Evolutionary conservation across 1,140 invertebrate species (phyloP), one percentile per base, ranked within the genome.

Genomic region (Neodiprion lecontei): DNA sequence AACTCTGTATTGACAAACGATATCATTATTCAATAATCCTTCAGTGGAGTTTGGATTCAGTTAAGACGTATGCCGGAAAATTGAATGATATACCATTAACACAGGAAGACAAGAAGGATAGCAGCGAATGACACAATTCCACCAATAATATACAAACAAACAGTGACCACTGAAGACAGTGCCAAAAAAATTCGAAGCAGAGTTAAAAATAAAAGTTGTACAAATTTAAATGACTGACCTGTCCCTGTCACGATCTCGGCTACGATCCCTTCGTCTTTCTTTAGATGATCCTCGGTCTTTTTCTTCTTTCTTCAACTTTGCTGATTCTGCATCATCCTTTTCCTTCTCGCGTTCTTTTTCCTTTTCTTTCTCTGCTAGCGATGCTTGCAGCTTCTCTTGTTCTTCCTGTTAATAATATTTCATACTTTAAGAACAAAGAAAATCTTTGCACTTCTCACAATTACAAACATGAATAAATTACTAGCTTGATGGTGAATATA

Each of bases 371-470:
- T 90, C 89, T 70, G 88, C 87, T 71, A 93, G 74, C 21, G 88
- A 91, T 73, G 92, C 91, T 79, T 92, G 90, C 50, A 94, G 90
- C 76, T 91, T 90, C 76, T 94, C 92, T 86, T 94, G 92, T 78
- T 94, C 93, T 82, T 94, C 93, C 93, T 94, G 78, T 74, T 75
- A 79, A 78, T 73, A 11, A 50, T 71, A 76, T 75, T 70, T 72
- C 28, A 69, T 69, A 21, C 21, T 66, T 40, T 1, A 40, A 40
- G 28, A 40, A 40, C 28, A 40, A 66, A 66, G 21, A 66, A 66
- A 21, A 14, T 7, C 21, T 66, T 7, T 66, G 61, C 49, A 14
- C 48, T 40, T 70, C 10, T 10, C n/a, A 47, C 5, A 11, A 47
- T 40, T 71, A n/a, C 17, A 47, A 5, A 12, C 69, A 49, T 1